Evolutionary conservation across 2,888 invertebrate genomes (phyloP).

Genomic region (Dasypogon diadema): DNA sequence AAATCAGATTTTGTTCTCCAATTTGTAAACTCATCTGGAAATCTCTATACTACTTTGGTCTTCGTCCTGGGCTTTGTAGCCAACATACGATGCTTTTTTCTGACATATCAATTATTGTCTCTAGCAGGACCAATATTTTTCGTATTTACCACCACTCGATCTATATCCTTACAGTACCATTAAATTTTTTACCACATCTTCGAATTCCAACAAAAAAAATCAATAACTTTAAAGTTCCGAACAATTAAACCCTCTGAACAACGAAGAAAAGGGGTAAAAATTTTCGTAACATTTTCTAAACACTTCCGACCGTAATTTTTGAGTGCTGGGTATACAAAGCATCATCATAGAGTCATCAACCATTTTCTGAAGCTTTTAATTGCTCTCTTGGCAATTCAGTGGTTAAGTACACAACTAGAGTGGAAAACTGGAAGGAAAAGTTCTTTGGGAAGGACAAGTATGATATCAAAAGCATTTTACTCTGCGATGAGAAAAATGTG

Average conservation of each 20-base stretch:
- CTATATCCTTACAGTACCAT: too few relatives aligned
- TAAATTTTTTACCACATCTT: too few relatives aligned
- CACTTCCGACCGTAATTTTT: conserved; percentile 12
- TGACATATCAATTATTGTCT: too few relatives aligned
- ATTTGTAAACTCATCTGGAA: too few relatives aligned
- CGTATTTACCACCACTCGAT: too few relatives aligned
- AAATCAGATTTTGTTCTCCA: too few relatives aligned
- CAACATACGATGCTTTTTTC: too few relatives aligned
- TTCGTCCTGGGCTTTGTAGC: too few relatives aligned
- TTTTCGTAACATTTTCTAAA: conserved; percentile 10
- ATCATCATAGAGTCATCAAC: conserved; percentile 2
- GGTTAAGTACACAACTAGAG: conserved; percentile 22
- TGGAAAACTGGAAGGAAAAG: conserved; percentile 9
- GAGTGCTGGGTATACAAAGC: conserved; percentile 2
- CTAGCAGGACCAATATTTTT: too few relatives aligned
- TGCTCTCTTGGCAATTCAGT: conserved; percentile 31
- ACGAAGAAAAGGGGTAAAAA: not conserved
- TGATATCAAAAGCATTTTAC: conserved; percentile 14
- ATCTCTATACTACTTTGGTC: too few relatives aligned
- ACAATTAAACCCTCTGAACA: not conserved
- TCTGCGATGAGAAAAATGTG: conserved; percentile 6
- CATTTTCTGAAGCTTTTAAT: conserved; percentile 21
- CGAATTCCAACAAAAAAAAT: too few relatives aligned
- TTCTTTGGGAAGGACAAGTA: not conserved
- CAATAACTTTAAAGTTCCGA: not conserved